Evolutionary conservation across 2,113 vertebrate species (phyloP).

Genomic region (Lagopus leucura): DNA sequence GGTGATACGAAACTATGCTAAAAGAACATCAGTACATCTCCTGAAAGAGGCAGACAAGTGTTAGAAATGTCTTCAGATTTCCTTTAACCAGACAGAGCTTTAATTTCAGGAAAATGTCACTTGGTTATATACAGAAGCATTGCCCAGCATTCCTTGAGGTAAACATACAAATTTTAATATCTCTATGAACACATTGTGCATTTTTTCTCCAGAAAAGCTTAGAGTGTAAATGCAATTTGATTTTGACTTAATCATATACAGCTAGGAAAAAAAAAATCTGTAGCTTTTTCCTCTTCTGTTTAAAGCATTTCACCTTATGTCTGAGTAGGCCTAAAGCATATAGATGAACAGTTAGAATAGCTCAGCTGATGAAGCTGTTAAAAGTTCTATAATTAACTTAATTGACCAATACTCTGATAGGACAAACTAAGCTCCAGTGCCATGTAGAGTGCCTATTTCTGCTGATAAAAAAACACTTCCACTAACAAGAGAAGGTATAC

Average conservation of each 20-base stretch:
- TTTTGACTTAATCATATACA: neutral
- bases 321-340: neutral
- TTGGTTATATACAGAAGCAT: neutral
- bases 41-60: neutral
- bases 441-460: neutral
- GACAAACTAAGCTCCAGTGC: neutral
- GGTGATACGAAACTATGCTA: neutral
- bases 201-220: neutral
- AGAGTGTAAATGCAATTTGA: neutral
- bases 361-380: neutral
- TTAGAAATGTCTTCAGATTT: neutral
- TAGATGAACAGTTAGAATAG: neutral
- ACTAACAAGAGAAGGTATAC: neutral
- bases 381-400: neutral
- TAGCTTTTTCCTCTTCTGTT: neutral
- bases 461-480: neutral
- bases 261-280: too few relatives aligned
- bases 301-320: neutral
- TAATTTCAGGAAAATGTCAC: neutral
- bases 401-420: neutral
- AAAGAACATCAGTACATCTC: neutral
- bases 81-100: neutral
- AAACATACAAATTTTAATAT: neutral
- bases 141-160: neutral
- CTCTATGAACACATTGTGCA: neutral